Percentiles rank a stretch among this genome's conserved stretches.
These are phyloP conservation scores for Sphenodon punctatus DNA, from an alignment of 2,797 vertebrate species.

Conservation along the genomic window DNA sequence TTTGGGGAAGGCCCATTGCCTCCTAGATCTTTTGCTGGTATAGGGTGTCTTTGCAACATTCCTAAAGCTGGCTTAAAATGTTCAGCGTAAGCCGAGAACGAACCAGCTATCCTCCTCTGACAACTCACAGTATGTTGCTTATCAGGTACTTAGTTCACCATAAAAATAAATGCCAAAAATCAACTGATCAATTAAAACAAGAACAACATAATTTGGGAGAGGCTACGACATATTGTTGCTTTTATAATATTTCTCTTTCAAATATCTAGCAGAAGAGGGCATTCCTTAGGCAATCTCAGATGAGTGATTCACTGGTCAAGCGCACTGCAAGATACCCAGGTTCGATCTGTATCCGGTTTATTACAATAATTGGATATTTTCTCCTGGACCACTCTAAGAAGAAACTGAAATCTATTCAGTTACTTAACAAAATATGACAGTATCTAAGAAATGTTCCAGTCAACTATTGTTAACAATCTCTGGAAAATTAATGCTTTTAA, in stretches of 20 bases:
- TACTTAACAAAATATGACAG: no score
- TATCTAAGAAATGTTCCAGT: no score
- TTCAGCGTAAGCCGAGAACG: no score
- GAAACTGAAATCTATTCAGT: no score
- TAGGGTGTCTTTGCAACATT: no score
- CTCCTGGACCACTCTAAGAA: background rate
- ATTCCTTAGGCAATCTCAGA: background rate
- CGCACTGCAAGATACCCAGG: accelerated
- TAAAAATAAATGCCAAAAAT: background rate
- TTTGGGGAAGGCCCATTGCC: no score
- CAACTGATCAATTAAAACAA: background rate
- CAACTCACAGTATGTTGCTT: no score
- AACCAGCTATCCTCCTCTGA: no score
- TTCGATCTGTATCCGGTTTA: background rate
- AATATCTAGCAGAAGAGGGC: background rate
- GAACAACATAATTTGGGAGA: background rate
- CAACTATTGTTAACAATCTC: background rate
- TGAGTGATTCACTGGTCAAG: background rate
- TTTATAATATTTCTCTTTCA: background rate
- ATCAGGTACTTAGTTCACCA: no score
- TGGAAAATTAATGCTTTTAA: background rate
- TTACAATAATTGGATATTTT: background rate
- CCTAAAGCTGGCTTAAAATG: no score
- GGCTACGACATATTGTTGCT: background rate
- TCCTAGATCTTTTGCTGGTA: no score